Percentiles rank a stretch among this genome's conserved stretches.
Evolutionary conservation across 37 sponge, comb jelly and placozoan genomes (phyloP).

Genomic region (Haliclona indistincta): DNA sequence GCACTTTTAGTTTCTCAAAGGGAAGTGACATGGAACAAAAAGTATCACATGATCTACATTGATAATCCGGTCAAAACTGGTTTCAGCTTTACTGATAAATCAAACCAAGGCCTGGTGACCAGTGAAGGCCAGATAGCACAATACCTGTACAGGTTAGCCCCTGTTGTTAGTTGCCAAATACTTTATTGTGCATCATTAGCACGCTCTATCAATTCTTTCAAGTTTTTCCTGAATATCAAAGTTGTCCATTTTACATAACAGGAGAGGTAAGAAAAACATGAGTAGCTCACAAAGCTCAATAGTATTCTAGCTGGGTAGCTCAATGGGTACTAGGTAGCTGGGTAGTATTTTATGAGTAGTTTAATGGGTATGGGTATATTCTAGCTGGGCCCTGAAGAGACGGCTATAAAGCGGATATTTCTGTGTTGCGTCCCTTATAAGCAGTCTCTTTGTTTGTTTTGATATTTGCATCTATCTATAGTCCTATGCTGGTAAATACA

Average conservation of each 20-base stretch:
- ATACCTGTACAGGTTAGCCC: slow-evolving; percentile 35
- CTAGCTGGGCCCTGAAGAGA: too few relatives aligned
- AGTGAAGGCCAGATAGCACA: slow-evolving; percentile 36
- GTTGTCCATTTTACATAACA: slow-evolving; percentile 46
- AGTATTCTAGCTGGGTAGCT: too few relatives aligned
- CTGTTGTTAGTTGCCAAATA: background rate
- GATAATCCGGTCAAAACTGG: slow-evolving; percentile 48
- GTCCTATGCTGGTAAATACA: slow-evolving; percentile 63
- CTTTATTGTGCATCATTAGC: background rate
- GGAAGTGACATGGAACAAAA: slow-evolving; percentile 24
- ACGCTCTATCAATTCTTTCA: slow-evolving; percentile 42
- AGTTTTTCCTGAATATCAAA: slow-evolving; percentile 40
- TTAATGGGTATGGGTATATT: too few relatives aligned
- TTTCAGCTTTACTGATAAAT: slow-evolving; percentile 47
- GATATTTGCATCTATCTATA: too few relatives aligned
- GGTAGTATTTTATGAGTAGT: too few relatives aligned
- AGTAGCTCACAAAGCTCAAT: too few relatives aligned
- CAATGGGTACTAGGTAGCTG: too few relatives aligned
- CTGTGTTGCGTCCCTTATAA: too few relatives aligned
- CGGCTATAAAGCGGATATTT: too few relatives aligned
- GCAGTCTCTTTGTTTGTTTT: too few relatives aligned
- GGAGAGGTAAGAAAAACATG: slow-evolving; percentile 38
- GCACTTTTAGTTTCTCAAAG: background rate
- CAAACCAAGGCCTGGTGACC: slow-evolving; percentile 29
- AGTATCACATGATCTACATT: slow-evolving; percentile 36